Conservation (phyloP, 2,888 invertebrate species). For the Tenthredo distinguenda region DNA sequence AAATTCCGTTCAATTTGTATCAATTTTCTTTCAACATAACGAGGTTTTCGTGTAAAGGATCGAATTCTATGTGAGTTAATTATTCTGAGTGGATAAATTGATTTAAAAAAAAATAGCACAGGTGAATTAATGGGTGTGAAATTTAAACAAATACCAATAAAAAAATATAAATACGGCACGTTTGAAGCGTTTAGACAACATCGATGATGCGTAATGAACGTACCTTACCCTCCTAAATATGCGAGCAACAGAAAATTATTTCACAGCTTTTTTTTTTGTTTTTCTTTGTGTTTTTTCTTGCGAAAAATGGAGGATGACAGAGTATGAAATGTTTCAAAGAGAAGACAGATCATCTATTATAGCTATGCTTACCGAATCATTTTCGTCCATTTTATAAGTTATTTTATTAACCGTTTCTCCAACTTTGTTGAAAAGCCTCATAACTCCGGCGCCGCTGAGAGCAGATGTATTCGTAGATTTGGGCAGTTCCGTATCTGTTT, state of each 20-base stretch:
- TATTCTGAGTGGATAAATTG: neutral
- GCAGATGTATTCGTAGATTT: slow-evolving; percentile 97
- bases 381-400: slow-evolving; percentile 99
- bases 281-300: neutral
- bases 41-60: neutral
- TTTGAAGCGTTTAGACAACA: slow-evolving; percentile 41
- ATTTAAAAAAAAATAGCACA: neutral
- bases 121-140: slow-evolving; percentile 9
- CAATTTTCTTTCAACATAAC: neutral
- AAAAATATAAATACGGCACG: neutral
- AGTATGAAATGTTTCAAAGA: slow-evolving; percentile 2
- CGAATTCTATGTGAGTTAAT: neutral
- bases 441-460: slow-evolving; percentile 96
- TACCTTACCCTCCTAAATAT: slow-evolving; percentile 70
- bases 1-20: neutral
- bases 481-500: slow-evolving; percentile 92
- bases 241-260: slow-evolving; percentile 69
- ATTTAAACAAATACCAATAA: neutral
- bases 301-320: slow-evolving; percentile 15
- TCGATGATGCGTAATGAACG: slow-evolving; percentile 57
- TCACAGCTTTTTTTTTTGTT: slow-evolving; percentile 61
- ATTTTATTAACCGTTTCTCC: slow-evolving; percentile 99
- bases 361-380: slow-evolving; percentile 90
- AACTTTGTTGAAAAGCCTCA: slow-evolving; percentile 96
- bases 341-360: neutral